A percentile compares a stretch with the other conserved stretches of the same genome.
These are phyloP conservation scores for Yponomeuta plumbellus DNA, from an alignment of 2,888 invertebrate species.

Conservation along the genomic window DNA sequence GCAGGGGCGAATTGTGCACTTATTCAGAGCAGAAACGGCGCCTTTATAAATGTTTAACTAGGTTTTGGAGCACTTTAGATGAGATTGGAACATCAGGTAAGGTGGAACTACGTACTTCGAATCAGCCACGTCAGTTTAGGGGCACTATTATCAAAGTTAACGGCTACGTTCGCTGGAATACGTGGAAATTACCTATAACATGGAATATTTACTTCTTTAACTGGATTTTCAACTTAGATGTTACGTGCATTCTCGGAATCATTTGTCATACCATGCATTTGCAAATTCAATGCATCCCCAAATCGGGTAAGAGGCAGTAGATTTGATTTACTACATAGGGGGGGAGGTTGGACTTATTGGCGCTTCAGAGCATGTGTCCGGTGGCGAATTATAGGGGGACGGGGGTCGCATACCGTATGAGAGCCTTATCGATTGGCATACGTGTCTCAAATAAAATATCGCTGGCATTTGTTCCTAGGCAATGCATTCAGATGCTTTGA, in stretches of 20 bases:
- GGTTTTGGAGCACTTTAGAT: conserved; percentile 5
- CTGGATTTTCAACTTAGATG: background rate
- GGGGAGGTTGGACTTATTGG: background rate
- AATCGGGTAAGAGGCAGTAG: background rate
- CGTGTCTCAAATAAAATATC: conserved; percentile 3
- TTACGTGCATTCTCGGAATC: background rate
- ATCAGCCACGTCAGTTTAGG: background rate
- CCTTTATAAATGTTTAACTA: conserved; percentile 17
- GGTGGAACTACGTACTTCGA: background rate
- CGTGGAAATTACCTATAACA: background rate
- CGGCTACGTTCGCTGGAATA: background rate
- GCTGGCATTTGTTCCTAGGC: background rate
- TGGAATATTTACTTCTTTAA: background rate
- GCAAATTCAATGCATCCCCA: background rate
- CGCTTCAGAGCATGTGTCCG: conserved; percentile 1
- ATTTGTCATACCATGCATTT: background rate
- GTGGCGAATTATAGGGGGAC: background rate
- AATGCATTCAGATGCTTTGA: background rate
- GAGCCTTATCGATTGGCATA: background rate
- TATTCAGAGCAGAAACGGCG: conserved; percentile 13
- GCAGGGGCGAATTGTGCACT: conserved; percentile 10
- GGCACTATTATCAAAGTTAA: background rate
- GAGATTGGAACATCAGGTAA: conserved; percentile 6
- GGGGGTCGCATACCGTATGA: background rate
- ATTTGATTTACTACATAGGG: background rate